phyloP scores from a whole-genome alignment of 2,888 invertebrate genomes.

The Lasioglossum vierecki region DNA sequence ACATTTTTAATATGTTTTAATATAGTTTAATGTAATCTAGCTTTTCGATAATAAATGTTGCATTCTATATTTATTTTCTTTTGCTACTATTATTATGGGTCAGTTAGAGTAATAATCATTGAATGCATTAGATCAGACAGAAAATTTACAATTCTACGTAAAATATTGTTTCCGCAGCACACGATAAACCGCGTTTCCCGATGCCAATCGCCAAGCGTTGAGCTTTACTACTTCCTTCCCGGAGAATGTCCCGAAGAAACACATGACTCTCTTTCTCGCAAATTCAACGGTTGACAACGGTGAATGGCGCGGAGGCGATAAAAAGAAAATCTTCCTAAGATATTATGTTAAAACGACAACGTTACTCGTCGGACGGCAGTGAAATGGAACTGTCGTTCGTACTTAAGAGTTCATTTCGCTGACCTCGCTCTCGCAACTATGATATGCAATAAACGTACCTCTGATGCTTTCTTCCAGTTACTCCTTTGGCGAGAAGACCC shows the following conservation, averaged over 20 bases:
- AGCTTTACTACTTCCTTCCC: slow-evolving; percentile 16
- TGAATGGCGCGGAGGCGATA: neutral
- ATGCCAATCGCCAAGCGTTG: neutral
- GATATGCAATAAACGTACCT: slow-evolving; percentile 32
- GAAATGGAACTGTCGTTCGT: slow-evolving; percentile 33
- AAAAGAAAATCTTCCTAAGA: slow-evolving; percentile 11
- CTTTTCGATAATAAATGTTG: no score
- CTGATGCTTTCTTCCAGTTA: slow-evolving; percentile 15
- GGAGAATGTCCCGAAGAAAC: neutral
- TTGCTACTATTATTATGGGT: no score
- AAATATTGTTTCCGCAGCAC: neutral
- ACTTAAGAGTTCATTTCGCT: slow-evolving; percentile 31
- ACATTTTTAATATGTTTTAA: no score
- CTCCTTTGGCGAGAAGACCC: neutral
- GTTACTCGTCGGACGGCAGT: slow-evolving; percentile 1
- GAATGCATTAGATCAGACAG: neutral
- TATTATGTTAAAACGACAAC: slow-evolving; percentile 20
- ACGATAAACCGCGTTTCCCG: neutral
- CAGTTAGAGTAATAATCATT: neutral
- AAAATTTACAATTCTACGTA: neutral
- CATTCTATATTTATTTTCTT: no score
- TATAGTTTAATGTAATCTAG: no score
- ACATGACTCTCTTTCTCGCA: neutral
- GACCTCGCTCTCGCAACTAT: slow-evolving; percentile 18
- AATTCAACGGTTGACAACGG: neutral